Percentiles rank a stretch among this genome's conserved stretches.
Evolutionary conservation across 1,140 invertebrate species (phyloP).

Genomic region (Drosophila bipectinata): DNA sequence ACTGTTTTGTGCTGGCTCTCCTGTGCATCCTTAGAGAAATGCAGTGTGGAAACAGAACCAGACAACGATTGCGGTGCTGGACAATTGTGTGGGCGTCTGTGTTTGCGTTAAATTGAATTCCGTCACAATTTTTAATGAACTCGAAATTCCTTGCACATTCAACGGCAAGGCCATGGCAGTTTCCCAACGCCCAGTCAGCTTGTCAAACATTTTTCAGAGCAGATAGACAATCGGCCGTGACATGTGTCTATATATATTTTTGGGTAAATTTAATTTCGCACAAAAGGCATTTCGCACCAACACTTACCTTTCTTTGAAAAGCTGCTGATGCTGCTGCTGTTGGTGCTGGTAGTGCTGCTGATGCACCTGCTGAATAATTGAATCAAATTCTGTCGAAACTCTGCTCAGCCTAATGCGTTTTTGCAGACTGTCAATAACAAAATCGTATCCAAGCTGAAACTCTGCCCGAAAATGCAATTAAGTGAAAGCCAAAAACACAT

Average conservation of each 20-base stretch:
- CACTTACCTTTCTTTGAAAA: conserved; percentile 37
- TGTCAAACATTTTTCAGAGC: not conserved
- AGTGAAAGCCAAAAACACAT: conserved; percentile 26
- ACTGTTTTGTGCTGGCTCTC: conserved; percentile 10
- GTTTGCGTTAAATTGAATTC: conserved; percentile 42
- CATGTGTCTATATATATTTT: conserved; percentile 14
- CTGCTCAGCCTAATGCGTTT: conserved; percentile 5
- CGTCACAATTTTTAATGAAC: conserved; percentile 57
- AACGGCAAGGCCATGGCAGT: not conserved
- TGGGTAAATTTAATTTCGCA: conserved; percentile 25
- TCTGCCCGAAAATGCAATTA: conserved; percentile 41
- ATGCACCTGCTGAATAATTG: conserved; percentile 21
- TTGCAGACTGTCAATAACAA: conserved; percentile 6
- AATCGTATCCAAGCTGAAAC: conserved; percentile 1
- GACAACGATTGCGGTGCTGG: conserved; percentile 28
- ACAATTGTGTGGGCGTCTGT: conserved; percentile 17
- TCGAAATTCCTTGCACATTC: conserved; percentile 44
- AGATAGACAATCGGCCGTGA: conserved; percentile 21
- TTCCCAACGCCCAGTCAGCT: not conserved
- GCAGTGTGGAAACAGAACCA: conserved; percentile 14
- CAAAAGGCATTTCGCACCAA: conserved; percentile 7
- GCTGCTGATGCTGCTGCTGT: not conserved
- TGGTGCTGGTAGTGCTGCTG: not conserved
- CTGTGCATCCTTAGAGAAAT: conserved; percentile 32
- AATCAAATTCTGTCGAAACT: conserved; percentile 22